phyloP scores from a whole-genome alignment of 2,797 vertebrate species.

The Notoglanidium macrostoma region DNA sequence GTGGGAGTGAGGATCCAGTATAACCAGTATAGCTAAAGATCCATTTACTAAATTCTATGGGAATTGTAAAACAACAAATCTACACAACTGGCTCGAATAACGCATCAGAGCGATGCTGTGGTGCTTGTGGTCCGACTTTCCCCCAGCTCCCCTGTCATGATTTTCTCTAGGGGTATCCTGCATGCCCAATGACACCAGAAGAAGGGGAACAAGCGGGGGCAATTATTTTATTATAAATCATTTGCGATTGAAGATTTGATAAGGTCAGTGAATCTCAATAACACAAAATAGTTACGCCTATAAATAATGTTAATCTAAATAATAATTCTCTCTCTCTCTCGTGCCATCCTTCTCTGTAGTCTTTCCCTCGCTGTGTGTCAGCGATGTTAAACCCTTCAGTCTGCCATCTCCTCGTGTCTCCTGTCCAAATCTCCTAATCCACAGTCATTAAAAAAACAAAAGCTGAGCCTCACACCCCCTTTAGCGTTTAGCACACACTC shows the following conservation, averaged over 20 bases:
- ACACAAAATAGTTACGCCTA: too few relatives aligned
- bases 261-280: background rate
- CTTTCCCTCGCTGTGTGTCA: background rate
- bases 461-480: background rate
- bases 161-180: background rate
- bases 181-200: background rate
- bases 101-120: too few relatives aligned
- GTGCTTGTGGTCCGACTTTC: background rate
- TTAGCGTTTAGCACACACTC: background rate
- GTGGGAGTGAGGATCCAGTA: background rate
- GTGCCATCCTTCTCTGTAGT: background rate
- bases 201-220: background rate
- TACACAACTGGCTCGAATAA: too few relatives aligned
- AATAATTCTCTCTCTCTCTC: background rate
- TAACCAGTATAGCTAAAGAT: background rate
- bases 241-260: background rate
- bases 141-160: background rate
- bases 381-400: conserved; percentile 8
- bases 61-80: too few relatives aligned
- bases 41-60: too few relatives aligned
- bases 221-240: background rate
- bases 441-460: conserved; percentile 40
- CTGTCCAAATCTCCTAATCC: conserved; percentile 41
- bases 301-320: too few relatives aligned
- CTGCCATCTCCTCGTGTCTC: conserved; percentile 8